Conservation (phyloP, 2,797 vertebrate species). For the Dendrocincla fuliginosa region DNA sequence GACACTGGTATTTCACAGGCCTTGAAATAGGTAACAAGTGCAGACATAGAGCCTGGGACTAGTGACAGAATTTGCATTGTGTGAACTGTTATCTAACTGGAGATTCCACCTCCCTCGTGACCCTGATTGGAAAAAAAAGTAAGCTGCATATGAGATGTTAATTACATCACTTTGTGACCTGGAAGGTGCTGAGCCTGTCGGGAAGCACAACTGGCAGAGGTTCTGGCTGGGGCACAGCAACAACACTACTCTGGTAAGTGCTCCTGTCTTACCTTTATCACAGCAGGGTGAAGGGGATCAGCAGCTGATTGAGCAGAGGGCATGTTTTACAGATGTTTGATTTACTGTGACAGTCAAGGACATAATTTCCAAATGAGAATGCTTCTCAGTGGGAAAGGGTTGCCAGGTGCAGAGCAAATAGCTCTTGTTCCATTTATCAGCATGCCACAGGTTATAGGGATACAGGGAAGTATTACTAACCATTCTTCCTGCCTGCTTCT, state of each 20-base stretch:
- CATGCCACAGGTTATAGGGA: accelerated
- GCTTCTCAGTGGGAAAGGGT: background rate
- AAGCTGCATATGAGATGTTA: background rate
- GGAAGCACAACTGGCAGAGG: background rate
- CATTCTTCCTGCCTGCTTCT: background rate
- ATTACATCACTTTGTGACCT: background rate
- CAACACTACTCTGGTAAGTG: background rate
- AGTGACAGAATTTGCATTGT: background rate
- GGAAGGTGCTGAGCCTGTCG: background rate
- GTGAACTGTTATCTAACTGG: background rate
- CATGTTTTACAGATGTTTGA: background rate
- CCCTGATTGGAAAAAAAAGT: background rate
- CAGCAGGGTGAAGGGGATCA: background rate
- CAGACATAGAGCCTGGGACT: background rate
- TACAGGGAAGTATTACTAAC: background rate
- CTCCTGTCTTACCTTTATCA: background rate
- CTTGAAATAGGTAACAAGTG: background rate
- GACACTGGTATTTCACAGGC: background rate
- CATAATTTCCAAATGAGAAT: background rate
- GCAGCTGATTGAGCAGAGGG: background rate
- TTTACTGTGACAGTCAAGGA: background rate
- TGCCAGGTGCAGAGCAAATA: background rate
- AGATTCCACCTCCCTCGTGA: background rate
- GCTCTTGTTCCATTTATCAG: background rate
- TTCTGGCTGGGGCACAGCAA: background rate